Base-by-base conservation (phyloP, 2,888 invertebrate species). In the Siphonodentalium dalli region DNA sequence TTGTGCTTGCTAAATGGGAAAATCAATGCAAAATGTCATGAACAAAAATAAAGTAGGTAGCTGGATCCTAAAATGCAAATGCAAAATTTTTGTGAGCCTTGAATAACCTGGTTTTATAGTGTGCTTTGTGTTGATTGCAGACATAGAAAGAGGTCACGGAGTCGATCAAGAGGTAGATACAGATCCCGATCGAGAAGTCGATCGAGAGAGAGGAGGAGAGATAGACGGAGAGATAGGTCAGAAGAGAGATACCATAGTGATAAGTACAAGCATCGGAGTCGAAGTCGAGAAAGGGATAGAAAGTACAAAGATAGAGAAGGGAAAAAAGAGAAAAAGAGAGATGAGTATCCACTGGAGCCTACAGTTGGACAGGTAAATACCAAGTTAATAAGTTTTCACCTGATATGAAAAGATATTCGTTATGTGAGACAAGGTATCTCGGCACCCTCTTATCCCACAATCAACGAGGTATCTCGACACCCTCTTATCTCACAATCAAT, bases 281-380 rank as follows among this genome's bases (percentile, higher is more conserved):
- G 60, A 20, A 50, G 51, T 31, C 34, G 57, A 38, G 54, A 58
- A n/a, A 50, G 51, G n/a, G 54, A 58, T 34, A 54, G 50, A 27
- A 58, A 50, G 39, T 27, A 39, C 13, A 34, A 50, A 45, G 40
- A 34, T 26, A 15, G 46, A 15, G 48, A 41, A 4, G 20, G 42
- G 39, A 54, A 54, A 11, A 41, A 24, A 33, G 15, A 33, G 18
- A 24, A 42, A 20, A 44, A 49, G 9, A 43, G 51, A 38, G 53
- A 66, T 45, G 72, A 72, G 20, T 55, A 84, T 47, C 83, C 85
- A 0, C 75, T 82, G 35, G 84, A 84, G 61, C 85, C 85, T 26
- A 83, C 75, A 67, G 81, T 85, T 26, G 84, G 85, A 35, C 74
- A 80, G 69, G 83, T 83, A 69, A 27, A 63, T 55, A 15, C 29